These are phyloP conservation scores for Clupea harengus DNA, from an alignment of 2,113 vertebrate genomes.

Conservation along the genomic window DNA sequence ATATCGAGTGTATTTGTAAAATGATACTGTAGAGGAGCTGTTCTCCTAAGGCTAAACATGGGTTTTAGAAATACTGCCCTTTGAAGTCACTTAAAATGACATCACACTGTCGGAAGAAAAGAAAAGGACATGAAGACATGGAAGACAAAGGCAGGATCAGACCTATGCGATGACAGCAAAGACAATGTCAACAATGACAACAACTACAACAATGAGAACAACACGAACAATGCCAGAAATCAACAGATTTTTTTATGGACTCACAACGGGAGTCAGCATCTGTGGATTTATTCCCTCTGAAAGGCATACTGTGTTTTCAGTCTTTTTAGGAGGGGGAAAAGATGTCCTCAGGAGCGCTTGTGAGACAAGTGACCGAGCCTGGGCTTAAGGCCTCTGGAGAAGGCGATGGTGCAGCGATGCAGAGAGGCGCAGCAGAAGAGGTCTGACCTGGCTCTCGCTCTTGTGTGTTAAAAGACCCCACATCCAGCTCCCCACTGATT, in stretches of 20 bases:
- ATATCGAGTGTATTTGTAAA: conserved; percentile 72
- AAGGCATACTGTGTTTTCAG: neutral
- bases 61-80: conserved; percentile 61
- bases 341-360: neutral
- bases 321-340: neutral
- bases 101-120: conserved; percentile 6
- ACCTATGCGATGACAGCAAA: neutral
- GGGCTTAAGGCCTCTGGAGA: neutral
- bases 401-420: neutral
- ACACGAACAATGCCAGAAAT: neutral
- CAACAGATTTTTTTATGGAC: neutral
- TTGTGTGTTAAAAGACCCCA: conserved; percentile 60
- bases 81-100: conserved; percentile 62
- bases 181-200: neutral
- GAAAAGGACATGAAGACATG: neutral
- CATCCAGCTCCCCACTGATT: conserved; percentile 68
- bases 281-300: neutral
- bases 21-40: conserved; percentile 69
- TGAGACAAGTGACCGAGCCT: neutral
- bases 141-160: neutral
- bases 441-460: conserved; percentile 40
- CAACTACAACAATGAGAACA: neutral
- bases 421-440: neutral
- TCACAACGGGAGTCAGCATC: neutral
- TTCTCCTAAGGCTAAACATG: conserved; percentile 68